Base-by-base conservation (phyloP, 2,888 invertebrate genomes). In the Amphimallon solstitiale region DNA sequence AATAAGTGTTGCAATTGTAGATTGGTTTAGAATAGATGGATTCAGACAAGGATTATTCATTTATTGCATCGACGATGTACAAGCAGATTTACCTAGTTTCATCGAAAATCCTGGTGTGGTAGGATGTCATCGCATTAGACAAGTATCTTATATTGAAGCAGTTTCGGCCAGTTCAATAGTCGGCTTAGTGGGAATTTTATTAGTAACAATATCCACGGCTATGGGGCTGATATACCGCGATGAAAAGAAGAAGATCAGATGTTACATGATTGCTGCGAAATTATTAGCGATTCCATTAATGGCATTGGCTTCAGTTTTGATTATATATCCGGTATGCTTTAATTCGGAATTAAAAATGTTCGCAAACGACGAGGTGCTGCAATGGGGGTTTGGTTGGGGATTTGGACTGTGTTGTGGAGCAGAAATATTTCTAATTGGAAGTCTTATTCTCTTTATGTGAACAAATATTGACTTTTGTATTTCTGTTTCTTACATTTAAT, bases 1-100 rank as follows among this genome's bases (percentile, higher is more conserved):
- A 59, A 23, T 29, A n/a, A 10, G 43, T 45, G 56, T 59, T 15
- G 21, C n/a, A 17, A 43, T 29, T 29, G 43, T 43, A 19, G 10
- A 59, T 59, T 59, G 56, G 56, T 43, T 59, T 23, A 59, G 43
- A 23, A 59, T 43, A 2, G 3, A 23, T n/a, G 56, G 56, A 29
- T 43, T 43, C 12, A 59, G 56, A 34, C 56, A 59, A 59, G 56
- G 56, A 34, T n/a, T 59, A 0, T 59, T 59, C 21, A 59, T 1
- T 5, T 14, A 59, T n/a, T 59, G 56, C 43, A 45, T 59, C 15
- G 56, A 59, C 7, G 43, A 59, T 34, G 3, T 43, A 43, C 43
- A 59, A 5, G 21, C 15, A 14, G 14, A 21, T 10, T 12, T 59
- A 15, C 56, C 56, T 7, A 3, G 29, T 10, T 43, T 17, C 10